These are phyloP conservation scores for Cryptosula pallasiana DNA, from an alignment of 2,888 invertebrate genomes.

Conservation along the genomic window DNA sequence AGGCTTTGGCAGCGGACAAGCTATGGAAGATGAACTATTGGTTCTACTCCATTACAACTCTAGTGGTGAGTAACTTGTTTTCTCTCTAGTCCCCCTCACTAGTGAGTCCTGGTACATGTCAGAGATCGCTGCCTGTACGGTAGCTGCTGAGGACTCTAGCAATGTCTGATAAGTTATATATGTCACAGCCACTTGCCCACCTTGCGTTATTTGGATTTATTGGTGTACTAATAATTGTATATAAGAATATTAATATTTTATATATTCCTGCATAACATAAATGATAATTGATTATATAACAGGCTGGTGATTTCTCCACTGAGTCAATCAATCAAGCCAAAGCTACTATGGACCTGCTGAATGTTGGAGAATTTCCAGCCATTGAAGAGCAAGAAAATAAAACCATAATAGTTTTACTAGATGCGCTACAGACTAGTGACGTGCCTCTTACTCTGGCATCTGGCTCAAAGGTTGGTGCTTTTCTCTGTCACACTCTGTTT, in stretches of 20 bases:
- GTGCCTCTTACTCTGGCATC: neutral
- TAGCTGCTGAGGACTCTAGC: too few species aligned
- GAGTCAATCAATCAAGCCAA: neutral
- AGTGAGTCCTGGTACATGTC: too few species aligned
- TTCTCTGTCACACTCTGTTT: too few species aligned
- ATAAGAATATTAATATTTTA: too few species aligned
- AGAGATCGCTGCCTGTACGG: too few species aligned
- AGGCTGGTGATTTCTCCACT: neutral
- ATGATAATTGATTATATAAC: too few species aligned
- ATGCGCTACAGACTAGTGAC: neutral
- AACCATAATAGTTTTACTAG: neutral
- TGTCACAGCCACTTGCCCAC: too few species aligned
- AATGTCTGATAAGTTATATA: too few species aligned
- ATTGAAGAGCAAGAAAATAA: neutral
- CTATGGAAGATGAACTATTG: conserved; percentile 8
- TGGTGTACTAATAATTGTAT: neutral
- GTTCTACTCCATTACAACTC: neutral
- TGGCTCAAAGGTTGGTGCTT: neutral
- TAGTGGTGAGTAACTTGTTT: conserved; percentile 9
- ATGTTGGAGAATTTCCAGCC: neutral
- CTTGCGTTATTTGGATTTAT: too few species aligned
- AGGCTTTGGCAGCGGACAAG: neutral
- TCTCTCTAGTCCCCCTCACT: too few species aligned
- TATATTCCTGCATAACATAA: too few species aligned
- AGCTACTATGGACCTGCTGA: neutral